Conservation (phyloP, 2,888 invertebrate species). For the Nomada ferruginata region DNA sequence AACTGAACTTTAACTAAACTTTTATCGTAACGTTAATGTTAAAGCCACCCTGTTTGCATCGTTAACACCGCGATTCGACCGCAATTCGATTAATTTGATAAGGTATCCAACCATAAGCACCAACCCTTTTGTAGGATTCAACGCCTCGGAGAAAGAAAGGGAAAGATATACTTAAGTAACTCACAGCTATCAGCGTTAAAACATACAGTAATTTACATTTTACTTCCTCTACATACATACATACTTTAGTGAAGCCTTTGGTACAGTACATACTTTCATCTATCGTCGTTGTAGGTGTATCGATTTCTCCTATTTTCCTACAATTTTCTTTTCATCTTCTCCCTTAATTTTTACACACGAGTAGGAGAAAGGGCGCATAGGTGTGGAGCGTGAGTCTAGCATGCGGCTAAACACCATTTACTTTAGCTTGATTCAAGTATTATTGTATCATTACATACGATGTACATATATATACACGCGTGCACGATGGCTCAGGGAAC, state of each 20-base stretch:
- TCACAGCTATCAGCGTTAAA: constrained; percentile 19
- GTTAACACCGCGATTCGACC: not conserved
- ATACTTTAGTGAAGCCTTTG: not conserved
- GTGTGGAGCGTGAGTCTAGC: constrained; percentile 29
- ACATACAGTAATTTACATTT: constrained; percentile 44
- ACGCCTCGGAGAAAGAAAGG: constrained; percentile 1
- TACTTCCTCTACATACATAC: constrained; percentile 8
- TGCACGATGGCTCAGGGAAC: constrained; percentile 60
- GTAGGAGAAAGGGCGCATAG: constrained; percentile 16
- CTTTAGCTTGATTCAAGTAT: constrained; percentile 61
- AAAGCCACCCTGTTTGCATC: not conserved
- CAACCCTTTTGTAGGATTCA: constrained; percentile 9
- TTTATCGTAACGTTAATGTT: no score
- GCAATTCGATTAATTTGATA: not conserved
- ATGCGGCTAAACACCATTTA: constrained; percentile 25
- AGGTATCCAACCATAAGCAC: constrained; percentile 32
- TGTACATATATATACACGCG: constrained; percentile 72
- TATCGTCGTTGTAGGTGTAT: constrained; percentile 32
- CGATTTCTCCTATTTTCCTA: not conserved
- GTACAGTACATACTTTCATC: constrained; percentile 3
- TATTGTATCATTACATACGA: constrained; percentile 42
- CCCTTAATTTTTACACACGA: constrained; percentile 1
- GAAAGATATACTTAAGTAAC: constrained; percentile 1
- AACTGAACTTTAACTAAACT: not conserved
- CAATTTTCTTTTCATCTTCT: no score